Percentiles rank a stretch among this genome's conserved stretches.
Evolutionary conservation across 1,140 invertebrate genomes (phyloP).

Genomic region (Drosophila elegans): DNA sequence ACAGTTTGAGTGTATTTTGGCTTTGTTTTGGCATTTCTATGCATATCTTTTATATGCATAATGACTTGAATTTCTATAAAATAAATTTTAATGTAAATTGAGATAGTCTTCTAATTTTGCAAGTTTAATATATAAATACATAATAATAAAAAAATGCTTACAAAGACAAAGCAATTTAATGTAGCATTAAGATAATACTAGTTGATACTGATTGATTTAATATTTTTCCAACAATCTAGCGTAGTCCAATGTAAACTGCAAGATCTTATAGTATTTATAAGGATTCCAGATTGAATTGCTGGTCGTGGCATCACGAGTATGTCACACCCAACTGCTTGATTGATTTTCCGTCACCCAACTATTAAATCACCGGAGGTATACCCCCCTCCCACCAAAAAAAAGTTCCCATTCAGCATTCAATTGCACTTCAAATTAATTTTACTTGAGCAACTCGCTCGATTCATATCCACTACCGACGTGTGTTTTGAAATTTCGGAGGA

Average conservation of each 20-base stretch:
- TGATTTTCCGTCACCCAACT: slow-evolving; percentile 11
- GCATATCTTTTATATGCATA: too few relatives aligned
- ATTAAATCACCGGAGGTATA: slow-evolving; percentile 4
- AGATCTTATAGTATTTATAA: not conserved
- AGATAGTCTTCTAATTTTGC: too few relatives aligned
- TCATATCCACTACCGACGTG: slow-evolving; percentile 23
- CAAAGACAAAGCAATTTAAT: not conserved
- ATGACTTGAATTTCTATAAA: too few relatives aligned
- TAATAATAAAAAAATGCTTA: too few relatives aligned
- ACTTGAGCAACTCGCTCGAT: slow-evolving; percentile 42
- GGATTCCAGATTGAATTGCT: slow-evolving; percentile 10
- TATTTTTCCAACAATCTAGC: not conserved
- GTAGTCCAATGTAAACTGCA: not conserved
- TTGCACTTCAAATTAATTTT: slow-evolving; percentile 45
- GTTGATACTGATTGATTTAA: not conserved
- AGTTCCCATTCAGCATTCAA: slow-evolving; percentile 34
- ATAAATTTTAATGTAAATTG: too few relatives aligned
- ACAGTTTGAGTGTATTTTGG: too few relatives aligned
- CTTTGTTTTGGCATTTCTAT: too few relatives aligned
- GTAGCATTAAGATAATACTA: too few relatives aligned
- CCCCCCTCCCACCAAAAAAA: not conserved
- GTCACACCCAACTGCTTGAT: slow-evolving; percentile 12
- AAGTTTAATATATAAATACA: too few relatives aligned
- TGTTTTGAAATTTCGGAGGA: slow-evolving; percentile 40
- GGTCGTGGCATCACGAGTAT: slow-evolving; percentile 1